A percentile compares a stretch with the other conserved stretches of the same genome.
These are phyloP conservation scores for Zootoca vivipara DNA, from an alignment of 2,113 vertebrate genomes.

Conservation along the genomic window DNA sequence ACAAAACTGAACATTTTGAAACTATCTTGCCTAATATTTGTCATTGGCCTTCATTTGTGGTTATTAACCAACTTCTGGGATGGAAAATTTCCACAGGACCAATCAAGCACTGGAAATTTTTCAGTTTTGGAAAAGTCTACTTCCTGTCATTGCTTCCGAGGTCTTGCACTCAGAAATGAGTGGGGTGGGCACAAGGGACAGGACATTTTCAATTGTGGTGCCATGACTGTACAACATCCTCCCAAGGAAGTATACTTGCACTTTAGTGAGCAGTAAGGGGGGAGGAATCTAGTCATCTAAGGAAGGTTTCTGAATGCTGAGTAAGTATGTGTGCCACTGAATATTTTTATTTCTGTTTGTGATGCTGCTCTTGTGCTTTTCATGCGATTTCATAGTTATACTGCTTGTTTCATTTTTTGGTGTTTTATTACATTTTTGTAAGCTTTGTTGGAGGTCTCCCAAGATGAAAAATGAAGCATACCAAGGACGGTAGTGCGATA, in stretches of 20 bases:
- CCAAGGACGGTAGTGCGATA: neutral
- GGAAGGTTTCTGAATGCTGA: neutral
- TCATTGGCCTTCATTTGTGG: no score
- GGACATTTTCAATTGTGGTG: neutral
- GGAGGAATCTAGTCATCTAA: neutral
- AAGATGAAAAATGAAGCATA: neutral
- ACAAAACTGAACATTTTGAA: no score
- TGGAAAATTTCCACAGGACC: no score
- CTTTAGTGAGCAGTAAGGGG: neutral
- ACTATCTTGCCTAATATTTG: no score
- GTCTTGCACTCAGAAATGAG: neutral
- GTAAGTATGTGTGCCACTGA: neutral
- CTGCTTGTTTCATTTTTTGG: neutral
- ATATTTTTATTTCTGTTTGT: neutral
- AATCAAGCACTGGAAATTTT: no score
- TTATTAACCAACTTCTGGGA: no score
- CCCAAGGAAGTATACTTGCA: neutral
- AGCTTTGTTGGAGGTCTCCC: neutral
- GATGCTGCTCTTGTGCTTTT: neutral
- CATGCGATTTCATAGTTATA: no score
- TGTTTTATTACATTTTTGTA: neutral
- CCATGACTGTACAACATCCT: neutral
- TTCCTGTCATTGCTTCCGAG: neutral
- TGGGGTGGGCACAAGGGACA: neutral
- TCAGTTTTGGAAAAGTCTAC: no score